Conservation (phyloP, 2,888 invertebrate species). For the Gortyna flavago region DNA sequence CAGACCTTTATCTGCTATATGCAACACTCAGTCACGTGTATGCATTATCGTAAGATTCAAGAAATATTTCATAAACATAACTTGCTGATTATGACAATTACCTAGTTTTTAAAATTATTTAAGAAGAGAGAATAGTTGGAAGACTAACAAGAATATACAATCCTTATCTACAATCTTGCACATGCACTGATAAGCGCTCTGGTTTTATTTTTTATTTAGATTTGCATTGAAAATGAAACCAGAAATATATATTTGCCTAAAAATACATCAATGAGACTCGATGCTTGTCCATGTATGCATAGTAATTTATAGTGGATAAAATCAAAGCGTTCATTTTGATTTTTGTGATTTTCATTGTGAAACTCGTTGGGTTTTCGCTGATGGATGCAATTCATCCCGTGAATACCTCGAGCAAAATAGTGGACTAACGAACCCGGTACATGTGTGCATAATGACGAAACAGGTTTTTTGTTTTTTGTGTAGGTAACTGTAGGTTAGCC, state of each 20-base stretch:
- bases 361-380: slow-evolving; percentile 44
- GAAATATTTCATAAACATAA: background rate
- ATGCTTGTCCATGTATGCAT: slow-evolving; percentile 8
- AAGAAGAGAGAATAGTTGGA: background rate
- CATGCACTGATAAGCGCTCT: background rate
- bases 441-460: slow-evolving; percentile 59
- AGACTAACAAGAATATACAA: background rate
- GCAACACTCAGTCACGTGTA: background rate
- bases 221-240: slow-evolving; percentile 16
- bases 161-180: slow-evolving; percentile 12
- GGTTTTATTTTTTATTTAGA: background rate
- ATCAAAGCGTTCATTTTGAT: slow-evolving; percentile 44
- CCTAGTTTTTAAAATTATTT: background rate
- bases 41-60: background rate
- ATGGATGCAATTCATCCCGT: slow-evolving; percentile 59
- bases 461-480: slow-evolving; percentile 33
- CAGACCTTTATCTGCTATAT: slow-evolving; percentile 26
- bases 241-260: slow-evolving; percentile 19
- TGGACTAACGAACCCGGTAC: slow-evolving; percentile 72
- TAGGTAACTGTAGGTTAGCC: background rate
- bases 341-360: slow-evolving; percentile 48
- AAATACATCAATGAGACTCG: slow-evolving; percentile 16
- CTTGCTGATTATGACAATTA: background rate
- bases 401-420: slow-evolving; percentile 70
- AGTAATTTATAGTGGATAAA: slow-evolving; percentile 24